Conservation (phyloP, 2,888 invertebrate species). For the Acanthosoma haemorrhoidale region DNA sequence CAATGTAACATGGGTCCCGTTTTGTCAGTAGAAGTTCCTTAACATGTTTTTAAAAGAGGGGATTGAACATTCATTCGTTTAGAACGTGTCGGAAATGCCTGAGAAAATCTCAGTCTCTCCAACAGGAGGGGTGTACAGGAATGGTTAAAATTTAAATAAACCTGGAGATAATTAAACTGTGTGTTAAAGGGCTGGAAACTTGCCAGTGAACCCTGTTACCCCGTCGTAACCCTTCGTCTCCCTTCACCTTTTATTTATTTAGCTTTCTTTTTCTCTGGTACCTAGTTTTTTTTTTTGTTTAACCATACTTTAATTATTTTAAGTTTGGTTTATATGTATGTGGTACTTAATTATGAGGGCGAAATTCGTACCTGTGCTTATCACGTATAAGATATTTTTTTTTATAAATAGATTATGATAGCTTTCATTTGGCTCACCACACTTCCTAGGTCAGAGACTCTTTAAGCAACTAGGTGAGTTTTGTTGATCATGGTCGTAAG, state of each 20-base stretch:
- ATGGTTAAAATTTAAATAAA: constrained; percentile 4
- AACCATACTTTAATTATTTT: too few species aligned
- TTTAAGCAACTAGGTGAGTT: too few species aligned
- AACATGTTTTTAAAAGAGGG: constrained; percentile 1
- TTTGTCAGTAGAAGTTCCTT: background rate
- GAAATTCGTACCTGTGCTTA: too few species aligned
- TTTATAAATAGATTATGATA: too few species aligned
- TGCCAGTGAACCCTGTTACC: constrained; percentile 4
- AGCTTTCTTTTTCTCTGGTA: background rate
- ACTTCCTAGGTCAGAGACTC: too few species aligned
- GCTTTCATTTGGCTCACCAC: too few species aligned
- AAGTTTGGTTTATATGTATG: too few species aligned
- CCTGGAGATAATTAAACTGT: constrained; percentile 12
- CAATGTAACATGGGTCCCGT: background rate
- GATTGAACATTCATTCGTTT: constrained; percentile 5
- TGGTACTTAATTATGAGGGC: too few species aligned
- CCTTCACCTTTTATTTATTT: constrained; percentile 7
- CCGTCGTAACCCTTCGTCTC: background rate
- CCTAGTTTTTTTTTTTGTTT: too few species aligned
- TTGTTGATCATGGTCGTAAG: too few species aligned
- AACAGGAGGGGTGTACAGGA: background rate
- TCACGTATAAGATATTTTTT: too few species aligned
- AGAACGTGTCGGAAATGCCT: background rate
- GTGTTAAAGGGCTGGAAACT: constrained; percentile 9
- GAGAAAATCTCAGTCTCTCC: background rate